These are phyloP conservation scores for Arge pagana DNA, from an alignment of 2,888 invertebrate genomes.

Conservation along the genomic window DNA sequence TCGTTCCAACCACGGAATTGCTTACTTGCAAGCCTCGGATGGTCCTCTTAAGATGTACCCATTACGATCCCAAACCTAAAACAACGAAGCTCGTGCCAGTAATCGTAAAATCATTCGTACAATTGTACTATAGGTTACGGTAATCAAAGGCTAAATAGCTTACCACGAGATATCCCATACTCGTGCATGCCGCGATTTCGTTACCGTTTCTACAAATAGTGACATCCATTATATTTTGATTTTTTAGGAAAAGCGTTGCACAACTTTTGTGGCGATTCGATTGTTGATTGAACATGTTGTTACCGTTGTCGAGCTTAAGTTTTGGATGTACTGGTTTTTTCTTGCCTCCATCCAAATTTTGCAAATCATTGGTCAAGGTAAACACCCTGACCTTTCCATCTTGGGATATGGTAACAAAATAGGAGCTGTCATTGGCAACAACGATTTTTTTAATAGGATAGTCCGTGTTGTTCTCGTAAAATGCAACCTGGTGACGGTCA, in stretches of 20 bases:
- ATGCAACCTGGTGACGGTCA: conserved; percentile 60
- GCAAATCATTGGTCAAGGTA: conserved; percentile 34
- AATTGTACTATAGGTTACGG: background rate
- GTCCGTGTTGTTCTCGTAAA: conserved; percentile 37
- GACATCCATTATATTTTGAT: conserved; percentile 44
- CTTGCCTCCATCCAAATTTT: background rate
- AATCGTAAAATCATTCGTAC: background rate
- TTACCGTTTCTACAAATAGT: conserved; percentile 39
- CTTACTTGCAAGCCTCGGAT: background rate
- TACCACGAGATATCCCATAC: conserved; percentile 43
- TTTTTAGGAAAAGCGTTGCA: conserved; percentile 35
- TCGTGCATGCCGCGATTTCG: conserved; percentile 47
- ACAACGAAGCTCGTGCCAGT: conserved; percentile 15
- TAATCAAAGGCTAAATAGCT: conserved; percentile 11
- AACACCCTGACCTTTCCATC: conserved; percentile 66
- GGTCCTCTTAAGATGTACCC: conserved; percentile 29
- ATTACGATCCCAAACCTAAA: conserved; percentile 44
- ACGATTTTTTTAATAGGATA: conserved; percentile 55
- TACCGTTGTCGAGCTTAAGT: conserved; percentile 48
- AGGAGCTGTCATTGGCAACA: conserved; percentile 59
- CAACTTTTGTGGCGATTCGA: conserved; percentile 43
- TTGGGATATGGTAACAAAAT: conserved; percentile 65
- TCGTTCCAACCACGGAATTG: conserved; percentile 12
- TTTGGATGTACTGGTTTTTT: conserved; percentile 39
- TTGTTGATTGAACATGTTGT: conserved; percentile 34